Conservation (phyloP, 2,888 invertebrate genomes). For the Pristionchus fissidentatus region DNA sequence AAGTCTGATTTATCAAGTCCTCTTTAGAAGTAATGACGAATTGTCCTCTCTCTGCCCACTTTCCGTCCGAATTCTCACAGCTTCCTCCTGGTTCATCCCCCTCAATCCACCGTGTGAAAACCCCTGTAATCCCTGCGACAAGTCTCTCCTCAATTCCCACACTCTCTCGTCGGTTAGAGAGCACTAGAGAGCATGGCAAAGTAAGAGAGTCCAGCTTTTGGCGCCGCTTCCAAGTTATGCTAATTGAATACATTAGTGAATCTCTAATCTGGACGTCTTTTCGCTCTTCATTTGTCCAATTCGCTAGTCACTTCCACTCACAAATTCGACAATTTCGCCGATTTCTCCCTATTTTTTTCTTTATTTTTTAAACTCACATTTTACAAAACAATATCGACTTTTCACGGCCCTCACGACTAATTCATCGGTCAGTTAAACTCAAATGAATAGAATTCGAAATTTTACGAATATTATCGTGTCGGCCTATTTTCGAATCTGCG, state of each 20-base stretch:
- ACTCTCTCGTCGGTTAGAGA: not conserved
- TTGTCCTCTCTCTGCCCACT: not conserved
- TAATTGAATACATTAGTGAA: slow-evolving; percentile 33
- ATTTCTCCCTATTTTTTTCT: too few species aligned
- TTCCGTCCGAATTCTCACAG: too few species aligned
- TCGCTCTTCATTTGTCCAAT: slow-evolving; percentile 3
- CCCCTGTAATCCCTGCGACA: not conserved
- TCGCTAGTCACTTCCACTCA: not conserved
- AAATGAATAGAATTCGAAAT: too few species aligned
- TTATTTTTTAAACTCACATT: too few species aligned
- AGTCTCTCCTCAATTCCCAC: not conserved
- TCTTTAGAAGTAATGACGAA: too few species aligned
- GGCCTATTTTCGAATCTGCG: too few species aligned
- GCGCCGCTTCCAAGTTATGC: slow-evolving; percentile 11
- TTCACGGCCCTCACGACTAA: too few species aligned
- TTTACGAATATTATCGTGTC: too few species aligned
- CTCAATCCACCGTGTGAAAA: not conserved
- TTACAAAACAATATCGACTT: too few species aligned
- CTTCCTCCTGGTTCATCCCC: not conserved
- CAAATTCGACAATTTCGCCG: not conserved
- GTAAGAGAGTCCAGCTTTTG: not conserved
- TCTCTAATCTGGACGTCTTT: slow-evolving; percentile 29
- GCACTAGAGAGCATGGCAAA: not conserved
- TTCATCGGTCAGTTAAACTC: too few species aligned
- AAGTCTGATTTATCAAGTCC: too few species aligned